A percentile compares a stretch with the other conserved stretches of the same genome.
Conservation (phyloP, 1,140 invertebrate genomes). For the Ooceraea biroi region DNA sequence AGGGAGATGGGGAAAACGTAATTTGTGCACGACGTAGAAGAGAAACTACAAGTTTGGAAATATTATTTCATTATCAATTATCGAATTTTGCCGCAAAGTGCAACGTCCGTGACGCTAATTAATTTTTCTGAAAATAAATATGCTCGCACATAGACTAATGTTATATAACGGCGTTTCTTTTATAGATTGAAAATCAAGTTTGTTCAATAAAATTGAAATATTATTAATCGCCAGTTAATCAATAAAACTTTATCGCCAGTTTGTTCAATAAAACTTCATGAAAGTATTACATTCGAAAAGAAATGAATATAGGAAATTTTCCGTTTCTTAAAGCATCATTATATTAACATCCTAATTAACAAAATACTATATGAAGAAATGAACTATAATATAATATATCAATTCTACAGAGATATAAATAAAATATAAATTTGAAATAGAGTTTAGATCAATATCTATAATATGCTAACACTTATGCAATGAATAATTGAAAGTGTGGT, state of each 20-base stretch:
- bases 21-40: background rate
- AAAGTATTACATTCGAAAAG: too few relatives aligned
- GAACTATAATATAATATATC: too few relatives aligned
- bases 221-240: background rate
- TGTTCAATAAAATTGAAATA: background rate
- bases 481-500: background rate
- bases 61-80: conserved; percentile 26
- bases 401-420: too few relatives aligned
- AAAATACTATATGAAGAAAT: too few relatives aligned
- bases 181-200: background rate
- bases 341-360: too few relatives aligned
- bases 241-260: background rate
- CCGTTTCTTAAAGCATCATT: too few relatives aligned
- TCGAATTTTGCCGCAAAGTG: conserved; percentile 35
- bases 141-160: conserved; percentile 20
- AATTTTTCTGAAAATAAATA: conserved; percentile 48
- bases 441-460: too few relatives aligned
- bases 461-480: too few relatives aligned
- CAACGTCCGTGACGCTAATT: conserved; percentile 15
- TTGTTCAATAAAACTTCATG: too few relatives aligned
- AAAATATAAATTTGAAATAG: too few relatives aligned
- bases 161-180: conserved; percentile 27
- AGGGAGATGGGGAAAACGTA: background rate
- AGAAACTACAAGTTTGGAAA: conserved; percentile 21
- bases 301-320: too few relatives aligned